phyloP scores from a whole-genome alignment of 1,140 invertebrate species.

The Tribolium castaneum region DNA sequence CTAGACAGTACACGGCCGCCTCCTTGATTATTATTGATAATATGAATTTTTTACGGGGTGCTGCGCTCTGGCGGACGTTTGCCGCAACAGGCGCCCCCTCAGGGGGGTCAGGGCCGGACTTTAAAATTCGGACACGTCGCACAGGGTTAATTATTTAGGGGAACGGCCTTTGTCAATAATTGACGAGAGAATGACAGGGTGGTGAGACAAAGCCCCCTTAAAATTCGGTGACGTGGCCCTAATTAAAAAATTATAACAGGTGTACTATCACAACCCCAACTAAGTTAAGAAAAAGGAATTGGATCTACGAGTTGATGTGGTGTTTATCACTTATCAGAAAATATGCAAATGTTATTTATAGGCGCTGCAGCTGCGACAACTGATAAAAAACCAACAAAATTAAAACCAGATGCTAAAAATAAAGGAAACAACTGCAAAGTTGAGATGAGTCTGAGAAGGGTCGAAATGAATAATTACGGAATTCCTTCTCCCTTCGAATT shows the following conservation, averaged over 20 bases:
- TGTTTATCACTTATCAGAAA: not conserved
- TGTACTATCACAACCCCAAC: no score
- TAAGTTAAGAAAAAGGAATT: no score
- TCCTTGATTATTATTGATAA: slow-evolving; percentile 50
- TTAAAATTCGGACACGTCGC: slow-evolving; percentile 25
- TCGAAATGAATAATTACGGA: not conserved
- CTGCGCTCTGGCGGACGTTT: slow-evolving; percentile 7
- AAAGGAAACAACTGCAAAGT: not conserved
- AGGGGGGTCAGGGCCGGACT: slow-evolving; percentile 1
- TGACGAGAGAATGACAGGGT: slow-evolving; percentile 3
- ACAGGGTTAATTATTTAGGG: not conserved
- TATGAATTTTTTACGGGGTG: slow-evolving; percentile 32
- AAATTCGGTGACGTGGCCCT: no score
- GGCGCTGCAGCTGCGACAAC: not conserved
- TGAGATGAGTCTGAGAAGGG: not conserved
- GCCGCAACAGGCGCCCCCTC: not conserved
- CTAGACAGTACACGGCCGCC: slow-evolving; percentile 39
- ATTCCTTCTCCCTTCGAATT: not conserved
- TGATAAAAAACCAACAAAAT: not conserved
- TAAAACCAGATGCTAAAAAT: not conserved
- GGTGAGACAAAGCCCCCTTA: not conserved
- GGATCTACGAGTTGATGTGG: no score
- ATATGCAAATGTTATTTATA: not conserved
- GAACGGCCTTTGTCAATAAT: not conserved
- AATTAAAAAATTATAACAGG: no score